Conservation (phyloP, 1,140 invertebrate species). For the Nomia melanderi region DNA sequence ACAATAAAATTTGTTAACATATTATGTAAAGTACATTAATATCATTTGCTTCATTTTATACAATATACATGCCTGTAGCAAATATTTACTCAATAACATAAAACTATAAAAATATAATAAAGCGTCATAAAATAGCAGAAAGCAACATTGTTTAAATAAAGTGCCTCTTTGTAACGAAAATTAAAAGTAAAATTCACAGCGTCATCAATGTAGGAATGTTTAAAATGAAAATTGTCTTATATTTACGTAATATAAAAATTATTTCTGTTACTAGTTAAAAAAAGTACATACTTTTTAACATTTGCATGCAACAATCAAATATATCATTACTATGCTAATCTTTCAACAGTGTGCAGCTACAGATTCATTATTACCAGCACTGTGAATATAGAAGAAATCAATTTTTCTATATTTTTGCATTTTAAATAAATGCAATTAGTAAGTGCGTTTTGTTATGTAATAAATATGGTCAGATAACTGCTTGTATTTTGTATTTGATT, state of each 20-base stretch:
- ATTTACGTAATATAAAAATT: constrained; percentile 56
- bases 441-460: neutral
- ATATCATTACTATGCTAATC: constrained; percentile 32
- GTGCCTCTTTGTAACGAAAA: constrained; percentile 15
- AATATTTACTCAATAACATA: constrained; percentile 31
- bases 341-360: constrained; percentile 31
- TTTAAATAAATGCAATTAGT: constrained; percentile 24
- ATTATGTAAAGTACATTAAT: constrained; percentile 19
- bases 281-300: constrained; percentile 42
- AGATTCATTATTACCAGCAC: constrained; percentile 30
- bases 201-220: constrained; percentile 12
- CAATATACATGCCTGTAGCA: constrained; percentile 27
- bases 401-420: constrained; percentile 26
- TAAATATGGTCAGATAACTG: constrained; percentile 17
- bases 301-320: constrained; percentile 53
- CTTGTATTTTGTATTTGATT: constrained; percentile 32
- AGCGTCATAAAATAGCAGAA: constrained; percentile 36
- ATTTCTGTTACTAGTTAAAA: constrained; percentile 56
- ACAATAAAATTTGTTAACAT: constrained; percentile 29
- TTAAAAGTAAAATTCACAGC: constrained; percentile 14
- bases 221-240: constrained; percentile 23
- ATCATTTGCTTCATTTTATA: constrained; percentile 3
- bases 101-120: constrained; percentile 26
- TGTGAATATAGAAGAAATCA: constrained; percentile 38
- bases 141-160: constrained; percentile 36